These are phyloP conservation scores for Eilema sororculum DNA, from an alignment of 2,888 invertebrate genomes.

Conservation along the genomic window DNA sequence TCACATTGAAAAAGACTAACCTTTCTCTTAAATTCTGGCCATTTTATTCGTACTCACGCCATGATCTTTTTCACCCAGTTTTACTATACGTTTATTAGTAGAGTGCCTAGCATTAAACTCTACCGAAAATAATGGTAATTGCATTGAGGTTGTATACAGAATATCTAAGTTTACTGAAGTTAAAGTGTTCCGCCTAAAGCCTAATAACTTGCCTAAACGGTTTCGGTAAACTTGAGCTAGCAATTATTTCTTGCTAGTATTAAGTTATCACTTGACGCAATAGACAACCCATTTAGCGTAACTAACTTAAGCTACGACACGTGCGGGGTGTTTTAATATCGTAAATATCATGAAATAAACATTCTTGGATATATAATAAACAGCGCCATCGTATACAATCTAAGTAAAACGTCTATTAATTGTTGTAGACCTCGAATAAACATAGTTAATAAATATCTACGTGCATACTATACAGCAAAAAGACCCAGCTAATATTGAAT, in stretches of 20 bases:
- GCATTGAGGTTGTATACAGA: slow-evolving; percentile 15
- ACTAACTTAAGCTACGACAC: neutral
- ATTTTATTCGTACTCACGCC: too few species aligned
- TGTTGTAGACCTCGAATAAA: too few species aligned
- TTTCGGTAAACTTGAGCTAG: slow-evolving; percentile 63
- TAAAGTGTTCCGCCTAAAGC: slow-evolving; percentile 37
- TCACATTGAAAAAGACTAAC: too few species aligned
- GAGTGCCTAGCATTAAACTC: neutral
- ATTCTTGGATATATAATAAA: too few species aligned
- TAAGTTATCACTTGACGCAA: slow-evolving; percentile 62
- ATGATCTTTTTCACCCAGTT: too few species aligned
- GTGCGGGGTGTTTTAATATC: neutral
- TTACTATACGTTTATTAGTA: too few species aligned
- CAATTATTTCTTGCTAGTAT: slow-evolving; percentile 62
- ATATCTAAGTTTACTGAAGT: slow-evolving; percentile 39
- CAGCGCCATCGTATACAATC: too few species aligned
- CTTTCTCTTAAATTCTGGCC: too few species aligned
- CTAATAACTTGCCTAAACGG: slow-evolving; percentile 53
- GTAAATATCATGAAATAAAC: neutral
- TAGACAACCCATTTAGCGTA: slow-evolving; percentile 58
- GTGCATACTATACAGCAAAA: too few species aligned
- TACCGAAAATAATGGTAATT: neutral
- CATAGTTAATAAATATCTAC: too few species aligned
- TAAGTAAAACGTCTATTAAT: too few species aligned
- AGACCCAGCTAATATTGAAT: neutral